Conservation (phyloP, 35 echinoderm and acorn worm species). For the Anneissia japonica region DNA sequence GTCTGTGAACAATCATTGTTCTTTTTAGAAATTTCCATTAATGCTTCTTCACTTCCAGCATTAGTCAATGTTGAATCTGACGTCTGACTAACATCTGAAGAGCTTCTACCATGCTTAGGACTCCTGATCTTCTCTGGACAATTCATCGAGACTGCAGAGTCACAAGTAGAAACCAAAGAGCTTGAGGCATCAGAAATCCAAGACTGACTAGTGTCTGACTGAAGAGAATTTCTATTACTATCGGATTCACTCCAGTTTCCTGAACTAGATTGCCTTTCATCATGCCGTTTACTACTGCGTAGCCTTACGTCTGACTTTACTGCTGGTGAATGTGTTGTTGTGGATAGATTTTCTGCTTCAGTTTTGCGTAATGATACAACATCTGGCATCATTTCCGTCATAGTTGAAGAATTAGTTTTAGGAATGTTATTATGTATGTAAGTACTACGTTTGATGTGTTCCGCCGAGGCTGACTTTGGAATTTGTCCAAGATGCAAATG, state of each 20-base stretch:
- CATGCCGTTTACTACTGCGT: slow-evolving; percentile 10
- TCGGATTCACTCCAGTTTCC: slow-evolving; percentile 97
- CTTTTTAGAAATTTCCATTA: not conserved
- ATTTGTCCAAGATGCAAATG: not conserved
- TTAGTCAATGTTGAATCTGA: not conserved
- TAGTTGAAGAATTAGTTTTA: not conserved
- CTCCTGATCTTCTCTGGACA: not conserved
- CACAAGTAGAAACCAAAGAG: slow-evolving; percentile 53
- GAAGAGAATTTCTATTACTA: slow-evolving; percentile 83
- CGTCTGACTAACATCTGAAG: not conserved
- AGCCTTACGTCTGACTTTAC: not conserved
- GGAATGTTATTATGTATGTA: not conserved
- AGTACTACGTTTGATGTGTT: not conserved
- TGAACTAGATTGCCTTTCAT: slow-evolving; percentile 90
- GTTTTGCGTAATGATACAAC: not conserved
- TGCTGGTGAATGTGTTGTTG: not conserved
- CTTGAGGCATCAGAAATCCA: not conserved
- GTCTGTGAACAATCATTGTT: not conserved
- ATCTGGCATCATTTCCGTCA: not conserved
- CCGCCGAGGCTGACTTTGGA: not conserved
- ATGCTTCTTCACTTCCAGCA: not conserved
- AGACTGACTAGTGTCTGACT: slow-evolving; percentile 56
- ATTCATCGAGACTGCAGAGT: slow-evolving; percentile 87
- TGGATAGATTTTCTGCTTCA: not conserved
- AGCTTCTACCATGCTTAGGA: not conserved